Percentiles rank a stretch among this genome's conserved stretches.
Conservation (phyloP, 1,140 invertebrate species). For the Micrasema minimum region DNA sequence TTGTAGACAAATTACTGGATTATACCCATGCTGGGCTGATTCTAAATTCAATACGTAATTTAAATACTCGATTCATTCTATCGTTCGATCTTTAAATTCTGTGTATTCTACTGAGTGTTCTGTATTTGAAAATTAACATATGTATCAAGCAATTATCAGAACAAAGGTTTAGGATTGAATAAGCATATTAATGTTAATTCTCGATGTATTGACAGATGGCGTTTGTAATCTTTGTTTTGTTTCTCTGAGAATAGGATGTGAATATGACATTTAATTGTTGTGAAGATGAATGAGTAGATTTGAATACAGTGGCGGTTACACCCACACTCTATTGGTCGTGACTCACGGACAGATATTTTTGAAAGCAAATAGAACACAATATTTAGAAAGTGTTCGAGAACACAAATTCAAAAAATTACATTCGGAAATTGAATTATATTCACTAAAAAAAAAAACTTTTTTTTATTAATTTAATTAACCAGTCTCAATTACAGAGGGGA, state of each 20-base stretch:
- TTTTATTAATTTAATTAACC: too few species aligned
- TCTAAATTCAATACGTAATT: too few species aligned
- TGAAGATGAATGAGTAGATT: background rate
- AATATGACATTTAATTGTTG: slow-evolving; percentile 24
- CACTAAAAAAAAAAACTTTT: too few species aligned
- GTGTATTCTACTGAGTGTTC: background rate
- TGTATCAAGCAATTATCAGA: slow-evolving; percentile 9
- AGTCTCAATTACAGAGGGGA: too few species aligned
- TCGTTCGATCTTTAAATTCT: background rate
- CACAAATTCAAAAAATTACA: too few species aligned
- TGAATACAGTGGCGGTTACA: slow-evolving; percentile 23
- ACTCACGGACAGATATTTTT: background rate
- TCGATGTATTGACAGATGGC: slow-evolving; percentile 22
- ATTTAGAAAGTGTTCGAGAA: too few species aligned
- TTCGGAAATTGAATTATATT: too few species aligned
- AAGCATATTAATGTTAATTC: slow-evolving; percentile 20
- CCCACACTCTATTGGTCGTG: background rate
- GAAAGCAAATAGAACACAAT: too few species aligned
- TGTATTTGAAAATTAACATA: slow-evolving; percentile 1
- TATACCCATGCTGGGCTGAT: too few species aligned
- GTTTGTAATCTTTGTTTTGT: slow-evolving; percentile 19
- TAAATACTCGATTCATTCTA: too few species aligned
- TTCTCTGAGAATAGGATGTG: slow-evolving; percentile 7
- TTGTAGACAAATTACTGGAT: too few species aligned
- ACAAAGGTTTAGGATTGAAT: slow-evolving; percentile 23